A percentile compares a stretch with the other conserved stretches of the same genome.
phyloP scores from a whole-genome alignment of 1,140 invertebrate genomes.

The Drosophila burlai region DNA sequence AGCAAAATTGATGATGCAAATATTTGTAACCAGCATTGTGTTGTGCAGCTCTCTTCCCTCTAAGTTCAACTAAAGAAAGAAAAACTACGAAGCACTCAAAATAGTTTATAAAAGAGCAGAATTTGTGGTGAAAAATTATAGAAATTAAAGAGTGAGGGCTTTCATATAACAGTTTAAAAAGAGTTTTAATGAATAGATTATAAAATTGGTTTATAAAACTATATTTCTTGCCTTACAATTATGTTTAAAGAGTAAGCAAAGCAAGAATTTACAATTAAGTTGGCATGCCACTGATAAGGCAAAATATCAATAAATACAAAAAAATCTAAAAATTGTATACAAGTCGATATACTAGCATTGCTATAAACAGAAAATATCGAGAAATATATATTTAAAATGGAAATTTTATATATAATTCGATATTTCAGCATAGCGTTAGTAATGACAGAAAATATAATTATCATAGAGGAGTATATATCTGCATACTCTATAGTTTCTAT shows the following conservation, averaged over 20 bases:
- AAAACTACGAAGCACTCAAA: background rate
- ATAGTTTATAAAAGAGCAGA: background rate
- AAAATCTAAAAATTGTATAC: background rate
- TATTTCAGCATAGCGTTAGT: too few species aligned
- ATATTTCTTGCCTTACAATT: background rate
- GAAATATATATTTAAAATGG: too few species aligned
- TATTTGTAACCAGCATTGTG: constrained; percentile 45
- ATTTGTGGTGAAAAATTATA: background rate
- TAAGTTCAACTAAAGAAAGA: background rate
- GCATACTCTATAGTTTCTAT: background rate
- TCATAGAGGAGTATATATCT: background rate
- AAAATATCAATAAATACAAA: too few species aligned
- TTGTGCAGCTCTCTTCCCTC: background rate
- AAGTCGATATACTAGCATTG: background rate
- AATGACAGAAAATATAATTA: too few species aligned
- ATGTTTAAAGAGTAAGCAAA: background rate
- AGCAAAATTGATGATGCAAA: constrained; percentile 66
- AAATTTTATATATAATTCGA: too few species aligned
- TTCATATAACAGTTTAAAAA: too few species aligned
- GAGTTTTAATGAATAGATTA: too few species aligned
- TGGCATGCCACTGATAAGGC: background rate
- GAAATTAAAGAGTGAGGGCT: background rate
- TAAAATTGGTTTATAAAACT: background rate
- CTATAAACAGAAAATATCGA: too few species aligned
- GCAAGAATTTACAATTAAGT: background rate